Conservation (phyloP, 2,113 vertebrate species). For the Micromys minutus region DNA sequence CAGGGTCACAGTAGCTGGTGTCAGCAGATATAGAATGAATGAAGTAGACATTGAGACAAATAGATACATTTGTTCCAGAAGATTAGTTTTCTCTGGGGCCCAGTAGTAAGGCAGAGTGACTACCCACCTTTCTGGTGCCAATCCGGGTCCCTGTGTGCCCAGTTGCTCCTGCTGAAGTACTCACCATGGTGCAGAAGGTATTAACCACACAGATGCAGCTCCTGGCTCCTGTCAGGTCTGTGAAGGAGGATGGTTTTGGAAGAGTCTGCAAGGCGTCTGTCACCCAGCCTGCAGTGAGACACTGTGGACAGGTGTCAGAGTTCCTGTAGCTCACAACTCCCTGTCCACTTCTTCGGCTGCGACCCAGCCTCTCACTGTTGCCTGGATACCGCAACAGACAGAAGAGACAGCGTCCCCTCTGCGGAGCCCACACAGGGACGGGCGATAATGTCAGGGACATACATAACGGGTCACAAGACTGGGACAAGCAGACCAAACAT, state of each 20-base stretch:
- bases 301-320: neutral
- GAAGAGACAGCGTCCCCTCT: neutral
- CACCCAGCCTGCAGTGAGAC: neutral
- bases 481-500: neutral
- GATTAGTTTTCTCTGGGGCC: neutral
- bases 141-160: neutral
- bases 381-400: neutral
- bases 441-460: too few species aligned
- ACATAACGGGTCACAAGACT: neutral
- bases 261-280: neutral
- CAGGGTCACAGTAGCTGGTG: rapidly evolving
- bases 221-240: neutral
- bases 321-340: neutral
- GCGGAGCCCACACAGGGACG: neutral
- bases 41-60: neutral
- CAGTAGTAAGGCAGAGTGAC: rapidly evolving
- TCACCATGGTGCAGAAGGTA: neutral
- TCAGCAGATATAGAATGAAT: neutral
- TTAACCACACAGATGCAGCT: neutral
- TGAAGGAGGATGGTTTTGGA: neutral
- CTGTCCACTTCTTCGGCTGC: neutral
- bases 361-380: neutral
- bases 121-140: neutral
- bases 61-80: neutral
- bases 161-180: too few species aligned